Base-by-base conservation (phyloP, 2,888 invertebrate genomes). In the Xanthia icteritia region DNA sequence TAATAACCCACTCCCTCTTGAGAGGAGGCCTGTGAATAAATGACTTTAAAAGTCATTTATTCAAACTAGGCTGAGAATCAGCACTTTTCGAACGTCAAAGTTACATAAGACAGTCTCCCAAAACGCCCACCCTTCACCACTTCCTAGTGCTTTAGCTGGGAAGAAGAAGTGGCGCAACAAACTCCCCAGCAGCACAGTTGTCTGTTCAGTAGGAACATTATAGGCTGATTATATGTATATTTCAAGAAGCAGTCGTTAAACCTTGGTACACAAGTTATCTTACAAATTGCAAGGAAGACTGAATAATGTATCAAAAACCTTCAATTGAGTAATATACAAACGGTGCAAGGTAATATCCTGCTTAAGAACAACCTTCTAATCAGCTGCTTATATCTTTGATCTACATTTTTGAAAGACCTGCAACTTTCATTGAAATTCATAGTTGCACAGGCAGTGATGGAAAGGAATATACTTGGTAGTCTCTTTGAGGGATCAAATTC, bases 321-420 rank as follows among this genome's bases (percentile, higher is more conserved):
- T 63, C 3, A 71, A 60, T 84, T 63, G n/a, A 64, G 67, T 85
- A 51, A 71, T 56, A 58, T 66, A 54, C 67, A 67, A 48, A 54
- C 15, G n/a, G 36, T 20, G 61, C 82, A 70, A 82, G 82, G 85
- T 71, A 85, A 81, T 31, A 85, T 81, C 82, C 85, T 82, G 81
- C 27, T 51, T 63, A 64, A 39, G 20, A 65, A 68, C 36, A n/a
- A 70, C 77, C 67, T 85, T 71, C 36, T 54, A 56, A 69, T 68
- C 20, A 56, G 39, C n/a, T n/a, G 8, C n/a, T 27, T 79, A 68
- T 56, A 54, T 66, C 2, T 2, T n/a, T 31, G 36, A 66, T 54
- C 48, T 51, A 42, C 23, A 56, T 58, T 42, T 51, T 63, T 77
- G n/a, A 31, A 27, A 45, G 15, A 45, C 48, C 48, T 56, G 56